Percentiles rank a stretch among this genome's conserved stretches.
These are phyloP conservation scores for Falcunculus frontatus DNA, from an alignment of 2,113 vertebrate genomes.

Conservation along the genomic window DNA sequence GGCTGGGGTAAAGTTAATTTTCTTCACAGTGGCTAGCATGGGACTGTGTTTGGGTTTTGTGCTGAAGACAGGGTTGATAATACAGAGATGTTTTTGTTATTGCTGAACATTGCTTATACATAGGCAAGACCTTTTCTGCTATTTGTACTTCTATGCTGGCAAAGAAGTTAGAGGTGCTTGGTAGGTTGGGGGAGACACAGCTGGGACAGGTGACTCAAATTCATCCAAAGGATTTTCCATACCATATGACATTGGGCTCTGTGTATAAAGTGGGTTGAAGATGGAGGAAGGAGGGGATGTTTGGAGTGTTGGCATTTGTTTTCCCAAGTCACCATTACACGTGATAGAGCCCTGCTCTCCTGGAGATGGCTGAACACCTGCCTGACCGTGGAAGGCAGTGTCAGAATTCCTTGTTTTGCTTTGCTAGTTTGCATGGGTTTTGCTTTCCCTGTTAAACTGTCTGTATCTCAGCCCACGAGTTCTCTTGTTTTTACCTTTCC, in stretches of 20 bases:
- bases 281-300: background rate
- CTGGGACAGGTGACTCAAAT: background rate
- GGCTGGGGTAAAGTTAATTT: background rate
- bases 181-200: background rate
- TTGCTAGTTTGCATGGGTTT: background rate
- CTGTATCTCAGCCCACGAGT: background rate
- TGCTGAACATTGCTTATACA: background rate
- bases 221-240: background rate
- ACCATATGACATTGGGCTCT: background rate
- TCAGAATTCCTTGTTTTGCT: background rate
- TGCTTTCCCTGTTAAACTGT: background rate
- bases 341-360: background rate
- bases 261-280: background rate
- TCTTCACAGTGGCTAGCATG: background rate
- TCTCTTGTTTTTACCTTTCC: background rate
- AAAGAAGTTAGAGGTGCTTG: background rate
- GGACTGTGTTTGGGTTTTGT: background rate
- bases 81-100: background rate
- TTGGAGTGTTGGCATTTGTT: background rate
- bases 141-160: background rate
- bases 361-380: background rate
- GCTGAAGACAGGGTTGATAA: background rate
- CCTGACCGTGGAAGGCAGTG: fast-evolving
- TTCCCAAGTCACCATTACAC: background rate
- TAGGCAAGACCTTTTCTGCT: background rate